Percentiles rank a stretch among this genome's conserved stretches.
Evolutionary conservation across 1,140 invertebrate genomes (phyloP).

Genomic region (Aphelinus atriplicis): DNA sequence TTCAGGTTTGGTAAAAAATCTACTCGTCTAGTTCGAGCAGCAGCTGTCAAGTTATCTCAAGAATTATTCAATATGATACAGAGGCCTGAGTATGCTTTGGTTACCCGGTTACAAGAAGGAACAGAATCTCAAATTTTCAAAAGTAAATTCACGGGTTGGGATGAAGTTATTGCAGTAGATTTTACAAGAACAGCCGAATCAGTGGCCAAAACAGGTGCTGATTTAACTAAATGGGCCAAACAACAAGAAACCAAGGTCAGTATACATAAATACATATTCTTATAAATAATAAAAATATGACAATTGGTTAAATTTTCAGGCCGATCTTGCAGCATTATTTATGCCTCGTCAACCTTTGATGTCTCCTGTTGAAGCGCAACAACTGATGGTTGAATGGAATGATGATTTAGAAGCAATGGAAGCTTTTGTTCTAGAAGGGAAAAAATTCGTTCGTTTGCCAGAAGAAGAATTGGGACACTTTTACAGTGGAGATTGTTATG

Average conservation of each 20-base stretch:
- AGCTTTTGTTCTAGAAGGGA: conserved; percentile 96
- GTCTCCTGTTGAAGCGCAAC: conserved; percentile 85
- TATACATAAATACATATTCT: too few species aligned
- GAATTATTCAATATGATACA: conserved; percentile 94
- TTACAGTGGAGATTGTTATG: conserved; percentile 96
- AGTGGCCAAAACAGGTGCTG: conserved; percentile 94
- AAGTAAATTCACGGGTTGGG: conserved; percentile 97
- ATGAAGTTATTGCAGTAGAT: conserved; percentile 98
- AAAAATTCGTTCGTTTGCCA: conserved; percentile 95
- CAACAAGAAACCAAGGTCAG: conserved; percentile 86
- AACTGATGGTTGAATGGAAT: conserved; percentile 94
- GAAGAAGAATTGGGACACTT: conserved; percentile 95
- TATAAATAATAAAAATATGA: not conserved
- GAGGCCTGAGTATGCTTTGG: conserved; percentile 86
- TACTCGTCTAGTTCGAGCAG: conserved; percentile 92
- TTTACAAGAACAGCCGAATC: conserved; percentile 98
- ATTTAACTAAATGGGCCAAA: conserved; percentile 92
- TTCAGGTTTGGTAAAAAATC: conserved; percentile 97
- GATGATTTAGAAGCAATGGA: conserved; percentile 97
- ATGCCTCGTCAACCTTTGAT: conserved; percentile 93
- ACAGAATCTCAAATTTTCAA: conserved; percentile 93
- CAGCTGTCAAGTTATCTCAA: conserved; percentile 94
- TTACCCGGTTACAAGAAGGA: conserved; percentile 89
- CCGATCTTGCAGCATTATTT: conserved; percentile 95
- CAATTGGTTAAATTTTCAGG: conserved; percentile 60